Evolutionary conservation across 2,113 vertebrate species (phyloP).

Genomic region (Oriolus oriolus): DNA sequence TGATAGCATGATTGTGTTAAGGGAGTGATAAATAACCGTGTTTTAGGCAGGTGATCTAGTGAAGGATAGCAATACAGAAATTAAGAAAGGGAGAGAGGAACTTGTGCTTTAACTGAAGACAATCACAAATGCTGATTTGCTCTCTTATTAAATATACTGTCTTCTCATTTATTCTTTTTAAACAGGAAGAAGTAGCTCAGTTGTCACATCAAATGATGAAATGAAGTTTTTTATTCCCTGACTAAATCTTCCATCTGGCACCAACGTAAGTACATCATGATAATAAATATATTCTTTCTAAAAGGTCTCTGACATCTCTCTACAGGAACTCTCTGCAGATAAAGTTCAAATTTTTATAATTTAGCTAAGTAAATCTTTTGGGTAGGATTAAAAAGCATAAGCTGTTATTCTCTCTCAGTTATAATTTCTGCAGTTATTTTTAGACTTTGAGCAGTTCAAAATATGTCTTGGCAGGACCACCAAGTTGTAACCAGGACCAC

Average conservation of each 20-base stretch:
- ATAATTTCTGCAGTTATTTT: not conserved
- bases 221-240: not conserved
- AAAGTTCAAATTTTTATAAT: conserved; percentile 19
- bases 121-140: not conserved
- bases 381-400: not conserved
- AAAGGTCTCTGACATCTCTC: not conserved
- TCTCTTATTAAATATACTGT: not conserved
- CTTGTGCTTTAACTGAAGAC: not conserved
- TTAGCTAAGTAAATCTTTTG: not conserved
- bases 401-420: not conserved
- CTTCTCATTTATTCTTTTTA: not conserved
- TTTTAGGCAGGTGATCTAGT: not conserved
- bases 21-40: not conserved
- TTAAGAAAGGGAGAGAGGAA: not conserved
- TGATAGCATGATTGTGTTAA: not conserved
- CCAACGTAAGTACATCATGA: not conserved
- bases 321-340: not conserved
- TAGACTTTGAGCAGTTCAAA: not conserved
- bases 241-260: not conserved
- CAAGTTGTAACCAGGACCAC: not conserved
- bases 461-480: not conserved
- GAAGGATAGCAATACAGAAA: not conserved
- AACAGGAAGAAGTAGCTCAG: not conserved
- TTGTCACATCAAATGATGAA: not conserved
- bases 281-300: not conserved